A percentile compares a stretch with the other conserved stretches of the same genome.
Conservation (phyloP, 2,797 vertebrate genomes). For the Mormyrops attenuatus region DNA sequence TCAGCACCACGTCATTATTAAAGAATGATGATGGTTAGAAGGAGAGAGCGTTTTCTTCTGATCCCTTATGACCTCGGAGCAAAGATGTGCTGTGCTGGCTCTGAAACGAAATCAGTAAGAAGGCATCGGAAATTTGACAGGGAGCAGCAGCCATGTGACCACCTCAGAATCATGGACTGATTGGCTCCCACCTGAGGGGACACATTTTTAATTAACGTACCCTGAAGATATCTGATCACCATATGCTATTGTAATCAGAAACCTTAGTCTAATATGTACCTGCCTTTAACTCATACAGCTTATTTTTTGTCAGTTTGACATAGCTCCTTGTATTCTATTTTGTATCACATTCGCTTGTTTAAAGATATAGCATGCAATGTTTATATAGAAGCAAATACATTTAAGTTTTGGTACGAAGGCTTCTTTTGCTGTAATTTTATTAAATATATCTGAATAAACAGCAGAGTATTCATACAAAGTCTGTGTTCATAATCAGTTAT, state of each 20-base stretch:
- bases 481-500: background rate
- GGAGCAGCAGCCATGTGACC: background rate
- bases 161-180: background rate
- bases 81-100: background rate
- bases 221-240: background rate
- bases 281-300: background rate
- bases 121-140: background rate
- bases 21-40: background rate
- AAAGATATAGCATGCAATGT: background rate
- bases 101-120: background rate
- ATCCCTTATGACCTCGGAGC: background rate
- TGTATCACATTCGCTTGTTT: background rate
- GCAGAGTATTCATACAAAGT: background rate
- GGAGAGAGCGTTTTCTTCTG: background rate
- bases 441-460: background rate
- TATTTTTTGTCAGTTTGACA: background rate
- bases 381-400: background rate
- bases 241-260: background rate
- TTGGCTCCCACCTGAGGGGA: background rate
- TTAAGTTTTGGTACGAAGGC: background rate
- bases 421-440: background rate
- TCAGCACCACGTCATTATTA: background rate
- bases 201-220: background rate
- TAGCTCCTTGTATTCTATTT: background rate
- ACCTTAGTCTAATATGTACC: background rate